Conservation (phyloP, 2,888 invertebrate genomes). For the Scaptodrosophila latifasciaeformis region DNA sequence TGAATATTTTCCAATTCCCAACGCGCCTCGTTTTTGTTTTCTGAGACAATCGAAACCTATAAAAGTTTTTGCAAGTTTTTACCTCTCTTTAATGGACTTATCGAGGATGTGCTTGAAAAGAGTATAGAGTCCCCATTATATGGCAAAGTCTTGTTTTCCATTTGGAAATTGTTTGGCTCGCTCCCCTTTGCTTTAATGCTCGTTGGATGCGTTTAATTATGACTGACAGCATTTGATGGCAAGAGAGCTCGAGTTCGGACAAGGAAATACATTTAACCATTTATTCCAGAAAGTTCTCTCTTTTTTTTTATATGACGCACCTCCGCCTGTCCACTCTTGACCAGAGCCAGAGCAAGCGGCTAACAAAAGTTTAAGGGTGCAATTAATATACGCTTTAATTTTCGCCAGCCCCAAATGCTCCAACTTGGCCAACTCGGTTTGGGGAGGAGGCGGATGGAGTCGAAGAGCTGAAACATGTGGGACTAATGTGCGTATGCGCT, state of each 20-base stretch:
- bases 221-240: conserved; percentile 43
- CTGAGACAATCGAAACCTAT: no score
- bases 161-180: conserved; percentile 1
- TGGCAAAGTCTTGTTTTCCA: not conserved
- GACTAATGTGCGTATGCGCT: conserved; percentile 42
- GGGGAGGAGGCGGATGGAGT: not conserved
- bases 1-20: no score
- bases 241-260: not conserved
- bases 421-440: not conserved
- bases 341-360: no score
- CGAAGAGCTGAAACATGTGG: conserved; percentile 12
- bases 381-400: no score
- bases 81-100: no score
- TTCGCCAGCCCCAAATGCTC: not conserved
- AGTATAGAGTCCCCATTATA: conserved; percentile 8
- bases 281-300: conserved; percentile 18
- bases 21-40: no score
- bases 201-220: conserved; percentile 40
- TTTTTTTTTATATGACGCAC: no score
- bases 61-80: no score
- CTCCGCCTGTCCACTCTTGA: not conserved
- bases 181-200: not conserved
- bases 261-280: conserved; percentile 34
- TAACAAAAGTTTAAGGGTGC: no score
- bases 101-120: no score